A percentile compares a stretch with the other conserved stretches of the same genome.
Conservation (phyloP, 64 coral and sea anemone species). For the Stichodactyla mertensii region DNA sequence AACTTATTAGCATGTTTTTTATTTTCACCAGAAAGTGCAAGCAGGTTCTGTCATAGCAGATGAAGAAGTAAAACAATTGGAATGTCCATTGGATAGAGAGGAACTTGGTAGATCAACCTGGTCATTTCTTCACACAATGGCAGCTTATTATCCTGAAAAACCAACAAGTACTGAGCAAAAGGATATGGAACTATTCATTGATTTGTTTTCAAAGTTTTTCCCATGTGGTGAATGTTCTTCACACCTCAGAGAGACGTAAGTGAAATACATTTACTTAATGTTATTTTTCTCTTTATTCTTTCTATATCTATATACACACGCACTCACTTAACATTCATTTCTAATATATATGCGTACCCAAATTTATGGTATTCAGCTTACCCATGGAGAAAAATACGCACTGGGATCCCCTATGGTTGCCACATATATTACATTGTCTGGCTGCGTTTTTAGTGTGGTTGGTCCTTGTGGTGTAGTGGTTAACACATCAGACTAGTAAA, state of each 20-base stretch:
- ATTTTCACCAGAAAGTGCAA: background rate
- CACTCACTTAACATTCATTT: too few relatives aligned
- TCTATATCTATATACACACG: too few relatives aligned
- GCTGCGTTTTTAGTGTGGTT: too few relatives aligned
- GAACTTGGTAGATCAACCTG: constrained; percentile 85
- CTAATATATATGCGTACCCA: too few relatives aligned
- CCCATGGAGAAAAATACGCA: too few relatives aligned
- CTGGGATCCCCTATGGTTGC: too few relatives aligned
- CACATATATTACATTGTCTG: too few relatives aligned
- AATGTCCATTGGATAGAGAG: constrained; percentile 82
- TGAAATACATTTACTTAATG: too few relatives aligned
- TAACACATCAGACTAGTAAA: too few relatives aligned
- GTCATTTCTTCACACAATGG: constrained; percentile 95
- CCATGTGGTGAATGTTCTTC: constrained; percentile 92
- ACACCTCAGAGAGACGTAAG: constrained; percentile 71
- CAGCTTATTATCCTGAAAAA: constrained; percentile 92
- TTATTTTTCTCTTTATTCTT: too few relatives aligned
- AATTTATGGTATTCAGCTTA: too few relatives aligned
- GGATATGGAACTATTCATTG: constrained; percentile 84
- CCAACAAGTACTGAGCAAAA: constrained; percentile 63
- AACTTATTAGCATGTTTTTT: background rate
- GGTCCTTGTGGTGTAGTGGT: too few relatives aligned
- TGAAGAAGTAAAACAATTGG: background rate
- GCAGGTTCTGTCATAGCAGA: background rate
- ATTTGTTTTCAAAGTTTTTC: constrained; percentile 85